Evolutionary conservation across 2,888 invertebrate species (phyloP).

Genomic region (Chrysolina americana): DNA sequence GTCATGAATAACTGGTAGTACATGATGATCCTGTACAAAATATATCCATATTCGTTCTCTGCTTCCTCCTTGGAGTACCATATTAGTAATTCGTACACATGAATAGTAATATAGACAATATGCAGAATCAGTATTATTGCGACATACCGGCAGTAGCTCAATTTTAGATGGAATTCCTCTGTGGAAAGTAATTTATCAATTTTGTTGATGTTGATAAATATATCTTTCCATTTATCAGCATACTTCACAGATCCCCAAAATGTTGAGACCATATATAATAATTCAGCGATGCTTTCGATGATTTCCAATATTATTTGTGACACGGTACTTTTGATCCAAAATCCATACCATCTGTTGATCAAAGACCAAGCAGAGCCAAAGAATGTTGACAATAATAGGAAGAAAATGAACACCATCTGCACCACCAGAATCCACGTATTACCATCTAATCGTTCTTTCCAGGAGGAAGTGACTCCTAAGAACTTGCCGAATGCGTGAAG

Average conservation of each 20-base stretch:
- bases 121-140: constrained; percentile 30
- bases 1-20: constrained; percentile 43
- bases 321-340: constrained; percentile 22
- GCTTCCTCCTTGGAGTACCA: constrained; percentile 28
- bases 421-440: background rate
- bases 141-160: constrained; percentile 8
- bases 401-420: constrained; percentile 12
- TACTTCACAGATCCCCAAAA: constrained; percentile 33
- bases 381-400: constrained; percentile 22
- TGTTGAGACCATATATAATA: constrained; percentile 38
- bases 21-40: constrained; percentile 43
- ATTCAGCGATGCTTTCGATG: constrained; percentile 34
- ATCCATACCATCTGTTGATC: constrained; percentile 33
- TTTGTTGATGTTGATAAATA: constrained; percentile 30
- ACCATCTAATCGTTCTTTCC: background rate
- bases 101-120: constrained; percentile 31
- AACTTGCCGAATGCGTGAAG: constrained; percentile 3
- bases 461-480: constrained; percentile 13
- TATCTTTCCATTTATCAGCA: constrained; percentile 30
- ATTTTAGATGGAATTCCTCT: constrained; percentile 23
- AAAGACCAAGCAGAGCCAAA: constrained; percentile 38
- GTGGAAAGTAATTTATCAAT: constrained; percentile 32
- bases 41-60: constrained; percentile 41
- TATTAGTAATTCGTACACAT: constrained; percentile 30
- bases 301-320: constrained; percentile 39